Base-by-base conservation (phyloP, 2,113 vertebrate genomes). In the Typhlomys cinereus region DNA sequence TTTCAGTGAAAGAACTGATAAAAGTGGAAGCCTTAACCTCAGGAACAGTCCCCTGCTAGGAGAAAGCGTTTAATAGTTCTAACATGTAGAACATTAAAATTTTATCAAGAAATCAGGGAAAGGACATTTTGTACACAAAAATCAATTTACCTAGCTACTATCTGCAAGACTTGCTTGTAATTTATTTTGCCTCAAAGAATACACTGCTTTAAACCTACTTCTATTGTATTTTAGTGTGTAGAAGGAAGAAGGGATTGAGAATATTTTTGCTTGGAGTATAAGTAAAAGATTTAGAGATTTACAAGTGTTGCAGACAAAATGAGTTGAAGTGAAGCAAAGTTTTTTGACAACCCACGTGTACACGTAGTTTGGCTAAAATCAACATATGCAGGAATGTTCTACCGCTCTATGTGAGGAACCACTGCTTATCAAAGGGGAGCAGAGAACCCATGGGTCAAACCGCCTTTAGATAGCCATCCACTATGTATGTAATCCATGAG, bases 71-170 rank as follows among this genome's bases (percentile, higher is more conserved):
- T 97, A 97, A 97, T 85, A 96, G 79, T 97, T 97, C 69, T 96
- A 97, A 96, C 95, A 95, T 96, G 94, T 96, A 85, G 81, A 98
- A 93, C 94, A 97, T 98, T 96, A 98, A 97, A 97, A 96, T 97
- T 97, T 97, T 97, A 96, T 96, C 96, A 97, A 82, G 80, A 97
- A 96, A 97, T 97, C 90, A 96, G 81, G 91, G 73, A 97, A 97
- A 94, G 34, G 83, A 96, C 36, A 97, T 96, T 97, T 97, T 96
- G 84, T 96, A 95, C 88, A 95, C 67, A 96, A 92, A 96, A 98
- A 97, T 97, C 96, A 97, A 98, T 98, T 98, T 98, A 95, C 93
- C n/a, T 92, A 95, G 84, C 52, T 95, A 94, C 95, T 97, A 84
- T 96, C 95, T 76, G 80, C 50, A 94, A 91, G 54, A 94, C 9